Conservation (phyloP, 2,797 vertebrate species). For the Oceanodroma leucorhoa region DNA sequence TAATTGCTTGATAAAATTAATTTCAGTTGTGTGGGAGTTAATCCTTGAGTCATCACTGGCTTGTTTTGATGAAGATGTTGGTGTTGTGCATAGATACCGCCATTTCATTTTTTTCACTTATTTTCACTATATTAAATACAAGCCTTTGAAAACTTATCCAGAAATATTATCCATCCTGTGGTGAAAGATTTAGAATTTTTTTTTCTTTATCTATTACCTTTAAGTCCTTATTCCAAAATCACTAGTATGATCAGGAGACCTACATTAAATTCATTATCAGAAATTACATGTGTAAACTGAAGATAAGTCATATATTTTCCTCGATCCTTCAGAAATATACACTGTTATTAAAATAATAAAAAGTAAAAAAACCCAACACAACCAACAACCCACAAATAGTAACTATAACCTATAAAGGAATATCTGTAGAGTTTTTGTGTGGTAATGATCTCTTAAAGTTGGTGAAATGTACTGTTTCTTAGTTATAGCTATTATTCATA, state of each 20-base stretch:
- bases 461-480: not conserved
- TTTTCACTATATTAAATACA: not conserved
- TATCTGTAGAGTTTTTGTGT: not conserved
- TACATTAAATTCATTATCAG: not conserved
- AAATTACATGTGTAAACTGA: not conserved
- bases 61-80: not conserved
- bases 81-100: not conserved
- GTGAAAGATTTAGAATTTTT: not conserved
- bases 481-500: not conserved
- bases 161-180: not conserved
- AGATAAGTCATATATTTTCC: not conserved
- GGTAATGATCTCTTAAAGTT: not conserved
- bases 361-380: not conserved
- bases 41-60: not conserved
- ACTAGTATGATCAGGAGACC: not conserved
- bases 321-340: not conserved
- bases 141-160: not conserved
- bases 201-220: not conserved
- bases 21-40: not conserved
- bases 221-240: not conserved
- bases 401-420: not conserved
- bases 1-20: constrained; percentile 13
- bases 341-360: not conserved
- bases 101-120: not conserved
- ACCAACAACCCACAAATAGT: not conserved